Evolutionary conservation across 30 jellyfish, hydroid and myxozoan species (phyloP).

Genomic region (Chrysaora quinquecirrha): DNA sequence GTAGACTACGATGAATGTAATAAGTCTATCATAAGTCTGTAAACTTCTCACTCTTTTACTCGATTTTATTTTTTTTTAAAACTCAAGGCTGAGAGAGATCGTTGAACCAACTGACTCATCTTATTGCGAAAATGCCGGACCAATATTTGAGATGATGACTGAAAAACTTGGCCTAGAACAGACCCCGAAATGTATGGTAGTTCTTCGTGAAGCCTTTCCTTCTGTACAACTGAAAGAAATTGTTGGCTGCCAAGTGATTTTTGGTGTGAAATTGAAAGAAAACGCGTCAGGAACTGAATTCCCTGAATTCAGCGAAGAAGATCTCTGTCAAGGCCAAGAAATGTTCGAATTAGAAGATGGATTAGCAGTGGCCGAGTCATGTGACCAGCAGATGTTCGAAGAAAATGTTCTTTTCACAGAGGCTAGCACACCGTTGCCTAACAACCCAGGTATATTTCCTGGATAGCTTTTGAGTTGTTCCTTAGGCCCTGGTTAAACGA

Average conservation of each 20-base stretch:
- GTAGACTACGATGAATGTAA: too few relatives aligned
- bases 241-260: conserved; percentile 44
- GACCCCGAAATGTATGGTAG: conserved; percentile 20
- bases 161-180: conserved; percentile 54
- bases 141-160: conserved; percentile 28
- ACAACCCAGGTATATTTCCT: background rate
- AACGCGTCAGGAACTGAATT: conserved; percentile 10
- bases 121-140: conserved; percentile 49
- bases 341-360: conserved; percentile 30
- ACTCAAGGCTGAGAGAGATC: conserved; percentile 36
- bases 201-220: conserved; percentile 63
- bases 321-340: conserved; percentile 23
- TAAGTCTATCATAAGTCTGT: too few relatives aligned
- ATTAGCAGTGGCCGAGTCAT: background rate
- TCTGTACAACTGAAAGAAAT: conserved; percentile 42
- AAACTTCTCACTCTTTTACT: background rate
- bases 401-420: conserved; percentile 14
- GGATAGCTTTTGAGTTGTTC: too few relatives aligned
- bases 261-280: conserved; percentile 45
- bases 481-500: too few relatives aligned
- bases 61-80: background rate
- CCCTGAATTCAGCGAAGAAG: conserved; percentile 60
- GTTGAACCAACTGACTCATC: conserved; percentile 47
- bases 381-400: background rate
- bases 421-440: background rate